phyloP scores from a whole-genome alignment of 2,888 invertebrate species.

The Helleia helle region DNA sequence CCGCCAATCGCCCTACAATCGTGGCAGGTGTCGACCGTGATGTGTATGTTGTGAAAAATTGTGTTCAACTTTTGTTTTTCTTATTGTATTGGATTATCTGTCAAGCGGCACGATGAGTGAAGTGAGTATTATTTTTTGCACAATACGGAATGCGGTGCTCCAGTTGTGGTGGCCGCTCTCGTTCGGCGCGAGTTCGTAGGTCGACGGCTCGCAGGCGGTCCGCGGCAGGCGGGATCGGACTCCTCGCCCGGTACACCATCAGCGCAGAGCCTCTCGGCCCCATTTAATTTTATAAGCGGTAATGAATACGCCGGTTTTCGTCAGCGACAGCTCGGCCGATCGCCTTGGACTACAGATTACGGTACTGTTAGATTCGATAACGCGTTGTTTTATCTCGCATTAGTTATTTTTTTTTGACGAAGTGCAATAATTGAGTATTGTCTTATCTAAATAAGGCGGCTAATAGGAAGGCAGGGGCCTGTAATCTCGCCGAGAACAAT shows the following conservation, averaged over 20 bases:
- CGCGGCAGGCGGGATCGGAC: neutral
- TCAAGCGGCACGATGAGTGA: conserved; percentile 51
- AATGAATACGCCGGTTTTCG: neutral
- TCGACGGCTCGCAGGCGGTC: conserved; percentile 43
- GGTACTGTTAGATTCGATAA: conserved; percentile 1
- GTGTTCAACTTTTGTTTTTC: conserved; percentile 33
- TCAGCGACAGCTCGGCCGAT: neutral
- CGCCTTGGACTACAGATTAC: neutral
- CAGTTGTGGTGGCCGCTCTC: conserved; percentile 44
- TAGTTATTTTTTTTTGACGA: neutral
- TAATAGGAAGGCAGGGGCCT: too few relatives aligned
- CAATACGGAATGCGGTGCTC: conserved; percentile 43
- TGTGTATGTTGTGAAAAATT: conserved; percentile 54
- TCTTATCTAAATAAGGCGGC: neutral
- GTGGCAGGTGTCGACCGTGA: conserved; percentile 52
- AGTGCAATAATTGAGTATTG: neutral
- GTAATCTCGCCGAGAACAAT: neutral
- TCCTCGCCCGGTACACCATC: too few relatives aligned
- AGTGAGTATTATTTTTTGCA: conserved; percentile 46
- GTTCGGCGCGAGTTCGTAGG: conserved; percentile 56
- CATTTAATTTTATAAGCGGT: neutral
- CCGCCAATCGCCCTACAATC: conserved; percentile 28
- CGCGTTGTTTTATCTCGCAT: neutral
- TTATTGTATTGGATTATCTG: conserved; percentile 34
- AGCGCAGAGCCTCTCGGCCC: too few relatives aligned